phyloP scores from a whole-genome alignment of 2,888 invertebrate species.

The Physocephala rufipes region DNA sequence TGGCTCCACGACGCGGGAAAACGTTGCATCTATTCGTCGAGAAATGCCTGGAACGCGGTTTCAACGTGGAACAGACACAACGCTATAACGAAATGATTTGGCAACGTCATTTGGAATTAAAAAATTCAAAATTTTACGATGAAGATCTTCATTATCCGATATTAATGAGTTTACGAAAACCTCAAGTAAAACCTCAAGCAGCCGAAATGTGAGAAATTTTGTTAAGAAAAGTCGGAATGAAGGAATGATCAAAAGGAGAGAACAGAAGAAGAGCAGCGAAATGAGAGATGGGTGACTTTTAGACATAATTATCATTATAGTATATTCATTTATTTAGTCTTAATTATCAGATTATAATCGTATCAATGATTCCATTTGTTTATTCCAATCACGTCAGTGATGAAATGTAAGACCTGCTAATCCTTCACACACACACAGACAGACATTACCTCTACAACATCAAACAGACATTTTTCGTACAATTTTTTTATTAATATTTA shows the following conservation, averaged over 20 bases:
- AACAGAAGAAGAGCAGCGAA: too few relatives aligned
- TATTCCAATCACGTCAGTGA: conserved; percentile 35
- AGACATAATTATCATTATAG: too few relatives aligned
- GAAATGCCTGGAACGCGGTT: conserved; percentile 71
- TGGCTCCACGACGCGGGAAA: conserved; percentile 79
- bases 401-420: neutral
- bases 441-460: neutral
- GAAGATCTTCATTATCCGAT: conserved; percentile 79
- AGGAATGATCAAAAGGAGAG: too few relatives aligned
- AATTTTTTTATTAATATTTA: neutral
- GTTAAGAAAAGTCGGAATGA: too few relatives aligned
- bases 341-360: neutral
- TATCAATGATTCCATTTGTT: conserved; percentile 41
- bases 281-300: too few relatives aligned
- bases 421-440: neutral
- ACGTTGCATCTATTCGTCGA: conserved; percentile 76
- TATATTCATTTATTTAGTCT: neutral
- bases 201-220: too few relatives aligned
- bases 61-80: conserved; percentile 69
- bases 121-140: conserved; percentile 70
- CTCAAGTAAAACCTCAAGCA: conserved; percentile 20
- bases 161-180: conserved; percentile 69
- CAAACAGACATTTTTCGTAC: neutral
- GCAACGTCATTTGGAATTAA: conserved; percentile 73
- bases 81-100: conserved; percentile 75